Evolutionary conservation across 1,140 invertebrate genomes (phyloP).

Genomic region (Zophobas atratus): DNA sequence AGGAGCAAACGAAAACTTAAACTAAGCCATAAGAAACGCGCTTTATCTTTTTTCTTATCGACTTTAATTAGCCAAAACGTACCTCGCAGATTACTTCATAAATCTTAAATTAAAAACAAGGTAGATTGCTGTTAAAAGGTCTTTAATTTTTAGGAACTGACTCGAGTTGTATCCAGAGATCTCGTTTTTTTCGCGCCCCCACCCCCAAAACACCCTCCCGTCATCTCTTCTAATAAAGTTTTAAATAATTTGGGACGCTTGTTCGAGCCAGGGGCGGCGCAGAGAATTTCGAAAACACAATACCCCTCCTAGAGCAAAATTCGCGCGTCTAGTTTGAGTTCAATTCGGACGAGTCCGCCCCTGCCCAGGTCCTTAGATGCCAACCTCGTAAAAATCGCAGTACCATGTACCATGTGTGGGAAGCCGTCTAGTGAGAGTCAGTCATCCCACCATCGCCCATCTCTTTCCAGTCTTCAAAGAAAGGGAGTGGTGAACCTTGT

Average conservation of each 20-base stretch:
- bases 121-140: conserved; percentile 56
- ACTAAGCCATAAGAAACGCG: background rate
- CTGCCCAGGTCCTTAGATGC: background rate
- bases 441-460: conserved; percentile 17
- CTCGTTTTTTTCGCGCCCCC: conserved; percentile 10
- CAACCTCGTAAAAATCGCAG: background rate
- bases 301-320: too few relatives aligned
- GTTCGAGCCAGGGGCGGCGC: background rate
- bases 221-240: conserved; percentile 20
- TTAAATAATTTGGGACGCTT: conserved; percentile 11
- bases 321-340: too few relatives aligned
- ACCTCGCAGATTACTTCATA: conserved; percentile 48
- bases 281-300: background rate
- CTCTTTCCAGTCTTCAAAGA: background rate
- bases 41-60: conserved; percentile 41
- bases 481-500: background rate
- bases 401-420: background rate
- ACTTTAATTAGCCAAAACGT: conserved; percentile 53
- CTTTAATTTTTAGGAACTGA: conserved; percentile 57
- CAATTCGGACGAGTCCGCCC: background rate
- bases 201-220: background rate
- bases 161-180: background rate
- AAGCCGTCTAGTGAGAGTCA: conserved; percentile 22
- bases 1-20: background rate
- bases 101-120: conserved; percentile 60